These are phyloP conservation scores for Hylomyscus alleni DNA, from an alignment of 2,797 vertebrate genomes.

Conservation along the genomic window DNA sequence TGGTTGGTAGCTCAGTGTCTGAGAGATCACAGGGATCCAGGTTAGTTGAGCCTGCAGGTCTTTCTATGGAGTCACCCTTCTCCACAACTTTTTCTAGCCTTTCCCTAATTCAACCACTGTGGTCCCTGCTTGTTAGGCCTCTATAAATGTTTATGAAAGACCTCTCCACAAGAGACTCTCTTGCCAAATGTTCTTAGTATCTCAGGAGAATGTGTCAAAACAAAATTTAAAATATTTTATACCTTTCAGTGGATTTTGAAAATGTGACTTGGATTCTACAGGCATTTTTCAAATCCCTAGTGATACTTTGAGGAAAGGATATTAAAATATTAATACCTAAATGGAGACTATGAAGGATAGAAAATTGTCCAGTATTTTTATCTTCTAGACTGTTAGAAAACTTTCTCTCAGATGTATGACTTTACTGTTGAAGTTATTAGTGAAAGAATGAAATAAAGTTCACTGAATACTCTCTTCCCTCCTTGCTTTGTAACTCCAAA, in stretches of 20 bases:
- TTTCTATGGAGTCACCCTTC: too few species aligned
- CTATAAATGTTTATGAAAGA: conserved; percentile 31
- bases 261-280: conserved; percentile 16
- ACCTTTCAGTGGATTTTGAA: background rate
- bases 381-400: background rate
- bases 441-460: conserved; percentile 41
- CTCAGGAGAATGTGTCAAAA: background rate
- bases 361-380: background rate
- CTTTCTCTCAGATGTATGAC: background rate
- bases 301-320: background rate
- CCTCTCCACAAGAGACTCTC: background rate
- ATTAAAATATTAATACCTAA: conserved; percentile 43
- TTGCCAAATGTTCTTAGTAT: background rate
- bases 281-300: conserved; percentile 55
- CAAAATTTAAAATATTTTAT: background rate
- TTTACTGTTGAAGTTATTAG: conserved; percentile 33
- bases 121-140: too few species aligned
- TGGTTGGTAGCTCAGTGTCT: too few species aligned
- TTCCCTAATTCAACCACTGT: too few species aligned
- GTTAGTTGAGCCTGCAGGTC: too few species aligned
- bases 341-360: background rate
- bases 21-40: too few species aligned
- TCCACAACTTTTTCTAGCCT: too few species aligned
- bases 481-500: conserved; percentile 11
- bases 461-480: background rate